Evolutionary conservation across 2,888 invertebrate species (phyloP).

Genomic region (Synergus umbraculus): DNA sequence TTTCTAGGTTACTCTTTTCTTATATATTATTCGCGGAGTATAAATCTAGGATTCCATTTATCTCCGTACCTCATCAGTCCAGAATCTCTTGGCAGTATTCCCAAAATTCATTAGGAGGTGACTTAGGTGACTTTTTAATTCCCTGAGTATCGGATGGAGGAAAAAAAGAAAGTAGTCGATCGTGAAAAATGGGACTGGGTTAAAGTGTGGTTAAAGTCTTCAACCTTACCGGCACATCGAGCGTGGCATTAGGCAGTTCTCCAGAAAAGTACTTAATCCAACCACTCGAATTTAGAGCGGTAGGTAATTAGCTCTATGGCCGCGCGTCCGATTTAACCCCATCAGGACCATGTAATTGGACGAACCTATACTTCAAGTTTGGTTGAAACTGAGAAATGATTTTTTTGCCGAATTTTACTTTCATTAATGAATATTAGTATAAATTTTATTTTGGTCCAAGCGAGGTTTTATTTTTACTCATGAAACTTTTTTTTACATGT

Average conservation of each 20-base stretch:
- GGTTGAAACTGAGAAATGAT: neutral
- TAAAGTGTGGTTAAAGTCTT: slow-evolving; percentile 11
- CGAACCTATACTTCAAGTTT: neutral
- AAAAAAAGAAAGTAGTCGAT: neutral
- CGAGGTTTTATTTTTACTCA: too few relatives aligned
- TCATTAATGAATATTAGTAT: neutral
- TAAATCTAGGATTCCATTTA: too few relatives aligned
- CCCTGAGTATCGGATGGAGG: neutral
- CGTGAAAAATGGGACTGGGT: neutral
- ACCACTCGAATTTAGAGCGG: slow-evolving; percentile 52
- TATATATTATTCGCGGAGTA: too few relatives aligned
- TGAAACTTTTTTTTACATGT: too few relatives aligned
- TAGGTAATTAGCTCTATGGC: slow-evolving; percentile 57
- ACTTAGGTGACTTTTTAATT: neutral
- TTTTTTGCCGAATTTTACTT: neutral
- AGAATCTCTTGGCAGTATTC: neutral
- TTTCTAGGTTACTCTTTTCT: too few relatives aligned
- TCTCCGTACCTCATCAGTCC: too few relatives aligned
- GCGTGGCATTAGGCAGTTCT: slow-evolving; percentile 63
- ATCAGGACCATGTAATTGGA: neutral
- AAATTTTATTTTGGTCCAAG: too few relatives aligned
- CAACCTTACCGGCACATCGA: slow-evolving; percentile 49
- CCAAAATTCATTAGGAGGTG: neutral
- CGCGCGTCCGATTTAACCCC: neutral
- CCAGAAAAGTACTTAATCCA: slow-evolving; percentile 61